These are phyloP conservation scores for Numida meleagris DNA, from an alignment of 2,113 vertebrate species.

Conservation along the genomic window DNA sequence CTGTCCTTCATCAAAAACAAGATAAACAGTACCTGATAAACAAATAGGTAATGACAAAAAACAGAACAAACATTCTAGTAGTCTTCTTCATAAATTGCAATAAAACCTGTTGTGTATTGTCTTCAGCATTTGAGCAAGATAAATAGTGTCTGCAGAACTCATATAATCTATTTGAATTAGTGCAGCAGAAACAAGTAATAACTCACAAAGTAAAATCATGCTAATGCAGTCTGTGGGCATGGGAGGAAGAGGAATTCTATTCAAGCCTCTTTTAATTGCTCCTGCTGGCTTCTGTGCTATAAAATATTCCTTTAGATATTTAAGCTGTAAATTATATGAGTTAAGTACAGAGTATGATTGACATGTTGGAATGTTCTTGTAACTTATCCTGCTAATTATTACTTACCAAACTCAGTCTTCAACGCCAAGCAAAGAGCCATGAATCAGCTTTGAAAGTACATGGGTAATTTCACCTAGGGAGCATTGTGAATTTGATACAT, in stretches of 20 bases:
- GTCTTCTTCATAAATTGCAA: not conserved
- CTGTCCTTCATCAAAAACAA: conserved; percentile 1
- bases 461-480: not conserved
- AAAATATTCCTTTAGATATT: conserved; percentile 40
- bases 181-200: conserved; percentile 12
- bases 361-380: conserved; percentile 34
- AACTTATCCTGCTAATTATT: conserved; percentile 48
- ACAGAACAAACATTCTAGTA: not conserved
- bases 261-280: not conserved
- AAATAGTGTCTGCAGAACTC: not conserved
- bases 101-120: not conserved
- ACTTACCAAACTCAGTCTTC: not conserved
- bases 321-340: conserved; percentile 44
- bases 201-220: not conserved
- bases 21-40: not conserved
- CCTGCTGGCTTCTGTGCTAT: not conserved
- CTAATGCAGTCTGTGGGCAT: not conserved
- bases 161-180: not conserved
- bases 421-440: not conserved
- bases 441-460: conserved; percentile 7
- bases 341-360: conserved; percentile 45
- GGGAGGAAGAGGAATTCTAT: not conserved
- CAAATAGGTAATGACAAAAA: not conserved
- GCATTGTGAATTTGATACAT: not conserved
- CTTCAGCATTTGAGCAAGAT: conserved; percentile 21